A percentile compares a stretch with the other conserved stretches of the same genome.
Evolutionary conservation across 2,797 vertebrate species (phyloP).

Genomic region (Agapornis canus): DNA sequence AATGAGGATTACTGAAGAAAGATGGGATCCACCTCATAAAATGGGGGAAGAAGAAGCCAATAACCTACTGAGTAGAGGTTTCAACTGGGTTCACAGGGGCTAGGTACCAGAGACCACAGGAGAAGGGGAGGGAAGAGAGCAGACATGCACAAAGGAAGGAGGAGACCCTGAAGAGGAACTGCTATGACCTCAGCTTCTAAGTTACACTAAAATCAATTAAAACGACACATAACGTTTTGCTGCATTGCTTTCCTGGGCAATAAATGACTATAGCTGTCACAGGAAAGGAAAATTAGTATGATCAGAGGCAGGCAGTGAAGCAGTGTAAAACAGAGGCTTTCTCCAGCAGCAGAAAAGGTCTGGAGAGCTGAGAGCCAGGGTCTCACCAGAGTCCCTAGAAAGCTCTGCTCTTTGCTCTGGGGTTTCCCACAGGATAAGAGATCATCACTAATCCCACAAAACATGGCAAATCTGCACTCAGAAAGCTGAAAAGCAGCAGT

Average conservation of each 20-base stretch:
- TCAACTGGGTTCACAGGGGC: not conserved
- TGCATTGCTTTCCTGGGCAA: not conserved
- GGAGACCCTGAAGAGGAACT: not conserved
- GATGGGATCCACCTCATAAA: not conserved
- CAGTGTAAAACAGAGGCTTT: not conserved
- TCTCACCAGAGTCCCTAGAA: not conserved
- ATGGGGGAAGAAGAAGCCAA: not conserved
- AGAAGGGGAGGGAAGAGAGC: not conserved
- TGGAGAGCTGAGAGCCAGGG: not conserved
- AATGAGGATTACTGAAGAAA: not conserved
- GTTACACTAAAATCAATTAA: not conserved
- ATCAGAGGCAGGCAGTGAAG: not conserved
- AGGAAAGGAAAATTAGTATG: not conserved
- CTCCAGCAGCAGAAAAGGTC: not conserved
- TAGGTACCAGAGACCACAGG: not conserved
- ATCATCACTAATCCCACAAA: not conserved
- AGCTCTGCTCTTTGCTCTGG: not conserved
- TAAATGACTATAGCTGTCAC: not conserved
- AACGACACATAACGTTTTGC: not conserved
- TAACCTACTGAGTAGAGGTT: not conserved
- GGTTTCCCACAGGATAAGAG: not conserved
- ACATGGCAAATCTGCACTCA: not conserved
- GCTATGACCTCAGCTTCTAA: not conserved
- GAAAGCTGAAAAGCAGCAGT: not conserved
- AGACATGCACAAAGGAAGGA: not conserved